Evolutionary conservation across 2,113 vertebrate genomes (phyloP).

Genomic region (Stictonetta naevosa): DNA sequence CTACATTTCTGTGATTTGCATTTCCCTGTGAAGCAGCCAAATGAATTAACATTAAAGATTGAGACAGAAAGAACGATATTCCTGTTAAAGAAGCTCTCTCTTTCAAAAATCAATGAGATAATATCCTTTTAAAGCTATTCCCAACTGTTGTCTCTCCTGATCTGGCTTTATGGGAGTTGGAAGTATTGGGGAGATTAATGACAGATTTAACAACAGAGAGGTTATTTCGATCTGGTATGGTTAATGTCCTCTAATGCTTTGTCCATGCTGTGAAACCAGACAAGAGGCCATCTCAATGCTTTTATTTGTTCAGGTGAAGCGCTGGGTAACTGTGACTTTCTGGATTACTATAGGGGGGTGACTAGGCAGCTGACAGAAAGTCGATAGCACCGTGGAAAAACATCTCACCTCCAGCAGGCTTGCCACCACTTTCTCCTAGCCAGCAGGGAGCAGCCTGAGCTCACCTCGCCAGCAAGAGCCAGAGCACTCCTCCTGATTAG

Average conservation of each 20-base stretch:
- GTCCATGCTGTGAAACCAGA: slow-evolving; percentile 61
- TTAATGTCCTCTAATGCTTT: slow-evolving; percentile 57
- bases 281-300: slow-evolving; percentile 18
- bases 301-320: slow-evolving; percentile 49
- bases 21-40: background rate
- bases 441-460: background rate
- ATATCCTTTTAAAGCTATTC: slow-evolving; percentile 58
- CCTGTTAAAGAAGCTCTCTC: background rate
- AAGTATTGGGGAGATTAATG: slow-evolving; percentile 39
- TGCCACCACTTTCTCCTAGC: background rate
- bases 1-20: slow-evolving; percentile 38
- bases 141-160: background rate
- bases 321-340: background rate
- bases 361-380: slow-evolving; percentile 38
- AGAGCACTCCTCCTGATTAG: background rate
- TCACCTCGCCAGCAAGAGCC: background rate
- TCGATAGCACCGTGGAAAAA: background rate
- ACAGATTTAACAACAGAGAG: slow-evolving; percentile 46
- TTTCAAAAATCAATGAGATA: slow-evolving; percentile 61
- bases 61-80: background rate
- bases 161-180: slow-evolving; percentile 48
- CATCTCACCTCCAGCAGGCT: background rate
- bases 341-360: background rate
- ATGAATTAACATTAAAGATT: slow-evolving; percentile 40
- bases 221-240: slow-evolving; percentile 38